These are phyloP conservation scores for Hypocryptadius cinnamomeus DNA, from an alignment of 2,113 vertebrate species.

Conservation along the genomic window DNA sequence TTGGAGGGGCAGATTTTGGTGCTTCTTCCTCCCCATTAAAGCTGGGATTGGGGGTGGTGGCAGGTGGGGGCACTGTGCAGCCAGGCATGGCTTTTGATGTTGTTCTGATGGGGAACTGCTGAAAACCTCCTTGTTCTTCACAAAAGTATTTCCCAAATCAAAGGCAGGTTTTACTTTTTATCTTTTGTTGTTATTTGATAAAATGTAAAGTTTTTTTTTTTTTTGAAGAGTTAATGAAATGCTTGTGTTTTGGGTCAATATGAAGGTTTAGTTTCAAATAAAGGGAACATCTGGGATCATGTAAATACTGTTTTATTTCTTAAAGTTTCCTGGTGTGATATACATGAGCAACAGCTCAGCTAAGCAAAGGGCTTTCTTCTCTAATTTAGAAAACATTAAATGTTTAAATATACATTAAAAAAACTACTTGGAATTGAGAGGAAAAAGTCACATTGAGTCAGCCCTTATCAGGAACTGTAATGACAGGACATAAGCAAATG, in stretches of 20 bases:
- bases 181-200: background rate
- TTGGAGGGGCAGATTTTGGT: background rate
- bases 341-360: background rate
- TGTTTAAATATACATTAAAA: background rate
- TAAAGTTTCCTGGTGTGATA: background rate
- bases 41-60: background rate
- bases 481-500: background rate
- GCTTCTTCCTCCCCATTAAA: background rate
- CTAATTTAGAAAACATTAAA: background rate
- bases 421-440: background rate
- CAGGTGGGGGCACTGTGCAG: background rate
- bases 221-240: background rate
- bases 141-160: background rate
- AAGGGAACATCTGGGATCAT: background rate
- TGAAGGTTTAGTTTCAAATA: background rate
- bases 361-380: background rate
- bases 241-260: background rate
- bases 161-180: background rate
- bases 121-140: background rate
- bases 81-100: background rate
- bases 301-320: background rate
- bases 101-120: background rate
- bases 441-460: background rate
- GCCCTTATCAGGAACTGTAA: background rate
- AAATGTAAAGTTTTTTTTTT: background rate